A percentile compares a stretch with the other conserved stretches of the same genome.
These are phyloP conservation scores for Drosophila vallismaia DNA, from an alignment of 2,888 invertebrate species.

Conservation along the genomic window DNA sequence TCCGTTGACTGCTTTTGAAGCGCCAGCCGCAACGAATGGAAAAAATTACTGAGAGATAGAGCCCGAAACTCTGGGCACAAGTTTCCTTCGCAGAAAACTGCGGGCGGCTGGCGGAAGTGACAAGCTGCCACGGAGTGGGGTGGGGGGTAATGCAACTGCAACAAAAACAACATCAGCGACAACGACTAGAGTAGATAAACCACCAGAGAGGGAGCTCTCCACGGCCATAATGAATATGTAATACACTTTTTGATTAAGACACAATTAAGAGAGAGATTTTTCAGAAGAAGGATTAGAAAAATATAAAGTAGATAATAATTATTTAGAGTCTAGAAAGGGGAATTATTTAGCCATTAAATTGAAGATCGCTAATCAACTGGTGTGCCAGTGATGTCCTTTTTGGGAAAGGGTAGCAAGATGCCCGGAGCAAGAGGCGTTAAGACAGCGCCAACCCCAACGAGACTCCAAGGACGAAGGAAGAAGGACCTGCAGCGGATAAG, in stretches of 20 bases:
- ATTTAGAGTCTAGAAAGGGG: not conserved
- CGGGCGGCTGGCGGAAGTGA: constrained; percentile 69
- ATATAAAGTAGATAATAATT: too few relatives aligned
- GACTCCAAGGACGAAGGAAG: constrained; percentile 19
- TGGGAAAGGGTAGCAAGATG: constrained; percentile 31
- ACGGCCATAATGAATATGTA: constrained; percentile 18
- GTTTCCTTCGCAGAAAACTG: constrained; percentile 62
- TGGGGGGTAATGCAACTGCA: constrained; percentile 25
- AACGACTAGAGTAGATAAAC: constrained; percentile 50
- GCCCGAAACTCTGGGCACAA: constrained; percentile 50
- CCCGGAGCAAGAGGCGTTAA: constrained; percentile 29
- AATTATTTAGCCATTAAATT: not conserved
- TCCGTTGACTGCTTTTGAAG: constrained; percentile 69
- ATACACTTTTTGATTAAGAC: constrained; percentile 24
- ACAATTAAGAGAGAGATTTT: constrained; percentile 11
- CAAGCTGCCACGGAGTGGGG: constrained; percentile 50
- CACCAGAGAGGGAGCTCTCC: constrained; percentile 11
- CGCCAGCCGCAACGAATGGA: constrained; percentile 48
- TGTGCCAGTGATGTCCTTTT: not conserved
- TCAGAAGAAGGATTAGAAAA: not conserved
- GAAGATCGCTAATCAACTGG: too few relatives aligned
- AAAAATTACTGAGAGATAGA: constrained; percentile 21
- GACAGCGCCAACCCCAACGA: not conserved
- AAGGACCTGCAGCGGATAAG: constrained; percentile 59
- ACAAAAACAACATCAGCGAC: constrained; percentile 24